phyloP scores from a whole-genome alignment of 2,113 vertebrate genomes.

The Pampusana beccarii region DNA sequence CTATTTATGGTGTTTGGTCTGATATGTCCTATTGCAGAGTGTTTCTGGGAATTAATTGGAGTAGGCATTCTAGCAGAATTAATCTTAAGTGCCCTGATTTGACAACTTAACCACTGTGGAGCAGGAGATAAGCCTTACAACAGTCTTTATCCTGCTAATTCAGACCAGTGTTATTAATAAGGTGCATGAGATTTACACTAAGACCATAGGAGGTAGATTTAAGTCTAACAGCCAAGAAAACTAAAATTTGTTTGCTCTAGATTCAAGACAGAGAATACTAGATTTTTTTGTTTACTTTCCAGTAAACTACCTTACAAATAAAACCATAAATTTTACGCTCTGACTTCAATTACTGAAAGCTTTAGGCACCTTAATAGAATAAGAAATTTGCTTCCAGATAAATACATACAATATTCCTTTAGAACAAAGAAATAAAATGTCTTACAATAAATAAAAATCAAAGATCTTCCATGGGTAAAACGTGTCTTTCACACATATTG shows the following conservation, averaged over 20 bases:
- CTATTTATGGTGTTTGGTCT: not conserved
- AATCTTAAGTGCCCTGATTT: slow-evolving; percentile 26
- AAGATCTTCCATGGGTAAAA: not conserved
- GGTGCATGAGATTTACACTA: not conserved
- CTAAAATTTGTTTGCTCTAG: not conserved
- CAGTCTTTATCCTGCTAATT: slow-evolving; percentile 27
- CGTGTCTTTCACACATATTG: not conserved
- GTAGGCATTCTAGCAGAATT: not conserved
- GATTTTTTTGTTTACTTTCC: not conserved
- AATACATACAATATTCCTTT: not conserved
- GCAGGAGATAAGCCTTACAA: not conserved
- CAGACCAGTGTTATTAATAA: slow-evolving; percentile 14
- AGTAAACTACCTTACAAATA: not conserved
- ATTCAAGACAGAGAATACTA: not conserved
- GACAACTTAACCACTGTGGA: slow-evolving; percentile 17
- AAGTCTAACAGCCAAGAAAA: not conserved
- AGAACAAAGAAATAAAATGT: slow-evolving; percentile 15
- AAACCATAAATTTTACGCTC: not conserved
- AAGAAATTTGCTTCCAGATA: not conserved
- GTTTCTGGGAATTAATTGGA: not conserved
- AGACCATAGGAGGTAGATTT: not conserved
- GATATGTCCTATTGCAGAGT: not conserved
- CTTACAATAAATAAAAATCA: not conserved
- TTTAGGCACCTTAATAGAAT: not conserved
- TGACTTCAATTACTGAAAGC: not conserved